Evolutionary conservation across 2,888 invertebrate species (phyloP), one percentile per base, ranked within the genome.

Genomic region (Lycia hirtaria): DNA sequence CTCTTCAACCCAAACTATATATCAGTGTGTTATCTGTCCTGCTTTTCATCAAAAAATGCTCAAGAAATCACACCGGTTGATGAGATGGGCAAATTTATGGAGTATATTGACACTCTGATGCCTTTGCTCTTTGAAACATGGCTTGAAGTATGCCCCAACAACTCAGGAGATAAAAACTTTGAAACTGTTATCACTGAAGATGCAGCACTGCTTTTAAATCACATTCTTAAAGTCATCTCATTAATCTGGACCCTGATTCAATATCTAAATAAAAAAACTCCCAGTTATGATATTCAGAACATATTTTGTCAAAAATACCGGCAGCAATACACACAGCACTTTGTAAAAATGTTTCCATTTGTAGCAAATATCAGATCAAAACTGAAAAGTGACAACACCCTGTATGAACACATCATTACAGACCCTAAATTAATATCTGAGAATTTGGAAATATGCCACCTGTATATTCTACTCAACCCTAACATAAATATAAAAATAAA

Each of bases 91-190:
- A 88, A 87, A 62, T 92, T 96, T 56, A 88, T 93, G 52, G 92
- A 92, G 45, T 96, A 96, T 77, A 90, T 95, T 24, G 89, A 93
- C 58, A 93, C 94, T 28, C 85, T 97, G 40, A 92, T 97, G 85
- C 96, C 97, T 0, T 85, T 98, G 19, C 89, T 98, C 52, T 93
- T 96, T 77, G 97, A 97, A 79, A 96, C 96, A 45, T 98, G 97
- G 97, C 81, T 96, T 19, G 98, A 98, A 91, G 95, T 95, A 10
- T 92, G 94, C 43, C 95, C 96, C 4, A 87, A 76, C 60, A 79
- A 76, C 22, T 83, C 81, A 22, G 69, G 78, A 9, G 78, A 80
- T n/a, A 80, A 81, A 61, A 85, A 84, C 62, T 83, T 87, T 51
- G 92, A 92, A 72, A 87, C 88, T 60, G 79, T 93, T 28, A 84